Evolutionary conservation across 2,113 vertebrate species (phyloP).

Genomic region (Microtus richardsoni): DNA sequence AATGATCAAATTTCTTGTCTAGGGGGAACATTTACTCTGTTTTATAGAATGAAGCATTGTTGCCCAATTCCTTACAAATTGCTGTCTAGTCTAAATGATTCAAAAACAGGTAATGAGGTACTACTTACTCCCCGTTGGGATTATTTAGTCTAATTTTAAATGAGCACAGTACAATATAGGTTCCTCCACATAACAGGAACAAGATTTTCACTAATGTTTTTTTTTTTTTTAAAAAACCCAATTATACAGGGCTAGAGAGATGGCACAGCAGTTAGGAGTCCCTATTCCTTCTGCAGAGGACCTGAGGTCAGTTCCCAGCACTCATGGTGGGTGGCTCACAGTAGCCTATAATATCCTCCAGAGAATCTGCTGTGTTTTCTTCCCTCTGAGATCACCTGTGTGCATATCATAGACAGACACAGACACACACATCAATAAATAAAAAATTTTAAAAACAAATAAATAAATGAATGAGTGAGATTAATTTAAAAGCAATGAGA

Average conservation of each 20-base stretch:
- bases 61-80: background rate
- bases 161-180: background rate
- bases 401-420: background rate
- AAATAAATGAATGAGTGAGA: too few species aligned
- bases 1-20: background rate
- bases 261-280: background rate
- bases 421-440: background rate
- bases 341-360: background rate
- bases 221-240: background rate
- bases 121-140: background rate
- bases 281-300: background rate
- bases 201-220: constrained; percentile 8
- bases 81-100: background rate
- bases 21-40: background rate
- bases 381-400: background rate
- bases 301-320: background rate
- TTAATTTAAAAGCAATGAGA: too few species aligned
- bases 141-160: background rate
- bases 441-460: too few species aligned
- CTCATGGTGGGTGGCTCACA: background rate
- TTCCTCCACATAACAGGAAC: constrained; percentile 27
- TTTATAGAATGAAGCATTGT: background rate
- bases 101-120: background rate
- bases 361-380: background rate
- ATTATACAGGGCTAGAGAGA: background rate